phyloP scores from a whole-genome alignment of 2,888 invertebrate genomes.

The Polydrusus tereticollis region DNA sequence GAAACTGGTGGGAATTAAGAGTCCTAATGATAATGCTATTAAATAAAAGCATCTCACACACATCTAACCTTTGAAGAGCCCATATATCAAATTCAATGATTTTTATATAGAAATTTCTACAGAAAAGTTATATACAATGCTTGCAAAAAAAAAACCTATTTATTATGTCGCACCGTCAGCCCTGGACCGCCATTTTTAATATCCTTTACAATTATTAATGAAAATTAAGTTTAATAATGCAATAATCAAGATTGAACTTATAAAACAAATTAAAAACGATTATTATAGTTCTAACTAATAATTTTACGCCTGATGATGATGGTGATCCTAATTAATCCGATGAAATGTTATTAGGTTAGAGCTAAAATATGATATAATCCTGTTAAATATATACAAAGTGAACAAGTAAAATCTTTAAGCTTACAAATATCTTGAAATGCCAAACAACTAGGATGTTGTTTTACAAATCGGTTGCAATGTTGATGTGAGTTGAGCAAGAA shows the following conservation, averaged over 20 bases:
- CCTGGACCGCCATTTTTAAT: not conserved
- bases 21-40: not conserved
- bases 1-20: conserved; percentile 15
- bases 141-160: not conserved
- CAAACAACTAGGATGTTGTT: no score
- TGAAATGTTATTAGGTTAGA: not conserved
- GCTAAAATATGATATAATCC: not conserved
- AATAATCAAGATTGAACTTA: not conserved
- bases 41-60: no score
- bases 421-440: no score
- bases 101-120: no score
- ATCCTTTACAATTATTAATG: not conserved
- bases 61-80: no score
- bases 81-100: no score
- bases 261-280: not conserved
- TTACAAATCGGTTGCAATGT: no score
- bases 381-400: not conserved
- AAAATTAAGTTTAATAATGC: not conserved
- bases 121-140: not conserved
- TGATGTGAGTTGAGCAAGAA: no score
- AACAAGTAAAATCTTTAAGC: no score
- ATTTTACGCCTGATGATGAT: not conserved
- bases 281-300: not conserved
- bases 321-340: not conserved
- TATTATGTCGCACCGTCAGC: no score